Conservation (phyloP, 2,113 vertebrate species). For the Herpetotheres cachinnans region DNA sequence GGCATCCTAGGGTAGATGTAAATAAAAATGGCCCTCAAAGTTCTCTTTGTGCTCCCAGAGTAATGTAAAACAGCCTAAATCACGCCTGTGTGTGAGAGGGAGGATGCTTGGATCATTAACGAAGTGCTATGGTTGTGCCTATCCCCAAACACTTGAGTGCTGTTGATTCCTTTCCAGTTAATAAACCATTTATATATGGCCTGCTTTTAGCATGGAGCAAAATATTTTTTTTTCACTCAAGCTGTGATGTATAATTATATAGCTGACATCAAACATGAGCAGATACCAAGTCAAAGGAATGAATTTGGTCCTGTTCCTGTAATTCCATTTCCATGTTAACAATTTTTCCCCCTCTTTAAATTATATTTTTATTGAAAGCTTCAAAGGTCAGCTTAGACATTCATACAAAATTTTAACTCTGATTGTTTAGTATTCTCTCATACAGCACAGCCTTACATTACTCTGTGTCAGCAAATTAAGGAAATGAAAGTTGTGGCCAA, state of each 20-base stretch:
- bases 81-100: not conserved
- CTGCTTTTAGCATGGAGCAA: not conserved
- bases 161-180: not conserved
- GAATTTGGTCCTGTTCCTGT: slow-evolving; percentile 1
- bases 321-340: slow-evolving; percentile 33
- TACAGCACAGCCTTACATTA: not conserved
- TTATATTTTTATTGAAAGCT: slow-evolving; percentile 34
- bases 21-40: not conserved
- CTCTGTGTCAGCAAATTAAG: slow-evolving; percentile 37
- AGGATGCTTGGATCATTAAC: not conserved
- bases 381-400: slow-evolving; percentile 10
- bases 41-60: not conserved
- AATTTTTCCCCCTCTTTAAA: slow-evolving; percentile 15
- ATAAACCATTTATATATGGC: not conserved
- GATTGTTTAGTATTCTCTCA: slow-evolving; percentile 18
- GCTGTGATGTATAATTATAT: slow-evolving; percentile 2
- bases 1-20: not conserved
- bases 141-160: not conserved
- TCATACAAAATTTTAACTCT: not conserved
- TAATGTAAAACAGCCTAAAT: not conserved
- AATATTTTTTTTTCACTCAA: slow-evolving; percentile 20
- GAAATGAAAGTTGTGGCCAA: slow-evolving; percentile 48
- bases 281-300: slow-evolving; percentile 2
- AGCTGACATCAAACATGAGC: slow-evolving; percentile 20
- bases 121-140: not conserved